Evolutionary conservation across 1,140 invertebrate species (phyloP).

Genomic region (Andricus grossulariae): DNA sequence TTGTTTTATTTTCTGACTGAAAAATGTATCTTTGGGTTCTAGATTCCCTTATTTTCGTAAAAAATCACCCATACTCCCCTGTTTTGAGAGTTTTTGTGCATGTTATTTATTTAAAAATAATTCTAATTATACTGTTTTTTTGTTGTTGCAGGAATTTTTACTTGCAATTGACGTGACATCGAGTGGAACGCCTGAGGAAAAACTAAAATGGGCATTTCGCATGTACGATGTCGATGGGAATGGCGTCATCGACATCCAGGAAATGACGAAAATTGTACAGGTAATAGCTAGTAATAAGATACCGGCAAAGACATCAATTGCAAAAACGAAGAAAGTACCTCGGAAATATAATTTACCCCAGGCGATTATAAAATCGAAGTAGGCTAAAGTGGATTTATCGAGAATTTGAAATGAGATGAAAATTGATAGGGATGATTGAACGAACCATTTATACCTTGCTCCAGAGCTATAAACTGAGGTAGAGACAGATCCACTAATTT

Average conservation of each 20-base stretch:
- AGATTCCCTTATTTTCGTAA: too few species aligned
- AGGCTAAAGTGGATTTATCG: not conserved
- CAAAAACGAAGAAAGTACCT: not conserved
- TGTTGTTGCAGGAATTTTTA: constrained; percentile 90
- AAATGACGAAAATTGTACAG: constrained; percentile 96
- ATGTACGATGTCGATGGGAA: constrained; percentile 99
- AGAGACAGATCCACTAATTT: too few species aligned
- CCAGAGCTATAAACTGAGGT: too few species aligned
- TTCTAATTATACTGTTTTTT: constrained; percentile 28
- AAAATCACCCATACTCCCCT: too few species aligned
- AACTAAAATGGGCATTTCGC: constrained; percentile 99
- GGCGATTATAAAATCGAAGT: not conserved
- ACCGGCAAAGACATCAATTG: not conserved
- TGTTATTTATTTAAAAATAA: not conserved
- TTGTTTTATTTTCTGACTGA: too few species aligned
- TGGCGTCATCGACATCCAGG: constrained; percentile 98
- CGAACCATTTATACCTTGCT: too few species aligned
- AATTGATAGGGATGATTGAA: not conserved
- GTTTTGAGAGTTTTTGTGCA: too few species aligned
- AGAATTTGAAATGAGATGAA: not conserved
- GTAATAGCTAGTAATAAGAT: constrained; percentile 72
- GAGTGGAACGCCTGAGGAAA: constrained; percentile 97
- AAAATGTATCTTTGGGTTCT: too few species aligned
- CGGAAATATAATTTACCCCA: not conserved
- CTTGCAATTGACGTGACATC: constrained; percentile 98